Evolutionary conservation across 2,113 vertebrate genomes (phyloP).

Genomic region (Steatornis caripensis): DNA sequence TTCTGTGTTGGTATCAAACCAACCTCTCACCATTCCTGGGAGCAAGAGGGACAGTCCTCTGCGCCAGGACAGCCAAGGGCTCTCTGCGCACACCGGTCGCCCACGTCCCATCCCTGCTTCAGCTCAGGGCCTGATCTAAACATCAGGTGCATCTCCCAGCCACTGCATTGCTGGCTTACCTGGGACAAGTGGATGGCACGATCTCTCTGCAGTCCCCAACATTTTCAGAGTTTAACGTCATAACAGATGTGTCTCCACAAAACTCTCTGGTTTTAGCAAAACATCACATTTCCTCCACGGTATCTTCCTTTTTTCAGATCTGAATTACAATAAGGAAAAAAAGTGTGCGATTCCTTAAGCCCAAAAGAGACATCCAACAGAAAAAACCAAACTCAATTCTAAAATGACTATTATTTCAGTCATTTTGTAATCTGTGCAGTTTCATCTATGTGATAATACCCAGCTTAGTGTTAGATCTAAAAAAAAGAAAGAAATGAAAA

Average conservation of each 20-base stretch:
- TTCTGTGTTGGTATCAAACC: background rate
- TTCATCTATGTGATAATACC: background rate
- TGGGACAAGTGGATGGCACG: background rate
- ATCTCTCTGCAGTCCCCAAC: background rate
- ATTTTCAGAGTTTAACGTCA: background rate
- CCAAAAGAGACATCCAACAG: background rate
- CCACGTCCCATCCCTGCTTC: background rate
- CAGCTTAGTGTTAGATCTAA: background rate
- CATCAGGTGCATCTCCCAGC: background rate
- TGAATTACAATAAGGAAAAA: background rate
- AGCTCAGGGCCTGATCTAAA: background rate
- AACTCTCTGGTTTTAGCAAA: background rate
- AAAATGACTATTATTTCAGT: background rate
- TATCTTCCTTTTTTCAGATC: background rate
- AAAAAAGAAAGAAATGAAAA: conserved; percentile 20
- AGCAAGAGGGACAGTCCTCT: background rate
- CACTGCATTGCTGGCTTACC: fast-evolving
- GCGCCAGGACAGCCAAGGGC: background rate
- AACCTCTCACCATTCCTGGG: background rate
- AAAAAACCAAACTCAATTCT: background rate
- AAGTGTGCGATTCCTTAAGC: background rate
- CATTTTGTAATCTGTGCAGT: background rate
- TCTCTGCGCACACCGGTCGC: background rate
- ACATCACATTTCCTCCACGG: background rate
- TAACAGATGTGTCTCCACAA: background rate